Evolutionary conservation across 1,140 invertebrate genomes (phyloP).

Genomic region (Centruroides vittatus): DNA sequence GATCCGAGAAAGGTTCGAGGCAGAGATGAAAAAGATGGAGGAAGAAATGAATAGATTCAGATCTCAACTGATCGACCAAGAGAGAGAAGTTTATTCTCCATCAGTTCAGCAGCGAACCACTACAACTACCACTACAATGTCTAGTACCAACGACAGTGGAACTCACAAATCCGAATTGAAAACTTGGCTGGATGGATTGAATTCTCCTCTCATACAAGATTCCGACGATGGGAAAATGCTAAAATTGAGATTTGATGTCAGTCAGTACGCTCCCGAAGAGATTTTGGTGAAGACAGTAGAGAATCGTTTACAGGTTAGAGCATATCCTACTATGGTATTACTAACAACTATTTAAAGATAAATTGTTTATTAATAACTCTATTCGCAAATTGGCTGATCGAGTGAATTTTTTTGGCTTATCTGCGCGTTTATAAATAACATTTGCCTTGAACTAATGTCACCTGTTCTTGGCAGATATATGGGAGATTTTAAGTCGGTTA

Average conservation of each 20-base stretch:
- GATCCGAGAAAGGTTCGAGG: slow-evolving; percentile 87
- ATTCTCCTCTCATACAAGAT: slow-evolving; percentile 77
- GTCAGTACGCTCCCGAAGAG: slow-evolving; percentile 85
- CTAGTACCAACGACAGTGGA: slow-evolving; percentile 7
- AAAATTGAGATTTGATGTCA: slow-evolving; percentile 84
- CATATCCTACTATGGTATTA: too few relatives aligned
- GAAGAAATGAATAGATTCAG: slow-evolving; percentile 94
- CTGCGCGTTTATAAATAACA: too few relatives aligned
- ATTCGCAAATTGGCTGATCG: too few relatives aligned
- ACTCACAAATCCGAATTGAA: slow-evolving; percentile 24
- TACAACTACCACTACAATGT: slow-evolving; percentile 5
- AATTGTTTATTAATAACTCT: too few relatives aligned
- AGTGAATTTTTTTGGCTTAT: too few relatives aligned
- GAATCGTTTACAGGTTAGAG: slow-evolving; percentile 80
- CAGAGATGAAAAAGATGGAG: slow-evolving; percentile 95
- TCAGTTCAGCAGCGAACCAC: neutral
- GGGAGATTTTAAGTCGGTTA: too few relatives aligned
- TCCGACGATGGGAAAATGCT: slow-evolving; percentile 65
- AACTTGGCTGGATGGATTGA: slow-evolving; percentile 58
- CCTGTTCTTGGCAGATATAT: too few relatives aligned
- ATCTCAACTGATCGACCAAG: slow-evolving; percentile 77
- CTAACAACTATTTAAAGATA: too few relatives aligned
- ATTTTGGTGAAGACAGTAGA: slow-evolving; percentile 93
- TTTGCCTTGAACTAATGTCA: too few relatives aligned
- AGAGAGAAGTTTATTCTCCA: slow-evolving; percentile 31